Evolutionary conservation across 2,113 vertebrate genomes (phyloP).

Genomic region (Actenoides lindsayi): DNA sequence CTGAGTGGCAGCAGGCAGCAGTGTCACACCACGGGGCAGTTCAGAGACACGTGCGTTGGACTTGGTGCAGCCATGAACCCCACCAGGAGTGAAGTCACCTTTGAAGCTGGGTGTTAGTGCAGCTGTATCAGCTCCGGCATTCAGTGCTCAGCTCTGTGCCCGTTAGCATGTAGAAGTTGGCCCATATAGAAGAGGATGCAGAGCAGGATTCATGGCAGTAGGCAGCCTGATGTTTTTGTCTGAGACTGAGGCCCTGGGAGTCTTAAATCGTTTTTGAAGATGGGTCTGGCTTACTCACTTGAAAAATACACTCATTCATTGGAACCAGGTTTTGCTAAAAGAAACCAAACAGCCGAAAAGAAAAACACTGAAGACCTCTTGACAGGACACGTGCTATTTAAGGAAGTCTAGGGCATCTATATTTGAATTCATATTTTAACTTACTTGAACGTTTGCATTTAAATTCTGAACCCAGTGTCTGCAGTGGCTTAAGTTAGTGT

Average conservation of each 20-base stretch:
- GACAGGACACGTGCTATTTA: background rate
- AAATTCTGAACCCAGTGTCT: background rate
- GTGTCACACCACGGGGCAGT: background rate
- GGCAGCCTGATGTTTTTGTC: background rate
- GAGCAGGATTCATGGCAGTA: background rate
- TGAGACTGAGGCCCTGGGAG: background rate
- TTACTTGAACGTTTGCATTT: background rate
- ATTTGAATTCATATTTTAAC: background rate
- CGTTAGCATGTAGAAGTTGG: background rate
- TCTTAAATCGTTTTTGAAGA: background rate
- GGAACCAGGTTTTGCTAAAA: background rate
- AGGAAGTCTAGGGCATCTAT: background rate
- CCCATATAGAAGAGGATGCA: background rate
- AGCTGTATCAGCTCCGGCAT: background rate
- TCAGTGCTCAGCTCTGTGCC: accelerated
- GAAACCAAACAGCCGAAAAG: background rate
- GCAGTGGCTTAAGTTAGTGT: background rate
- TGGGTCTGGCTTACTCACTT: background rate
- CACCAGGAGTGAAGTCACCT: background rate
- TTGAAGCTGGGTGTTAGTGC: background rate
- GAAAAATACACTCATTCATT: background rate
- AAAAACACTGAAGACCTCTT: background rate
- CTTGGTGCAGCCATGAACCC: background rate
- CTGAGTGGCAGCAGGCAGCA: background rate
- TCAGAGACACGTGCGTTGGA: accelerated